Evolutionary conservation across 2,888 invertebrate species (phyloP).

Genomic region (Oasisia sp.): DNA sequence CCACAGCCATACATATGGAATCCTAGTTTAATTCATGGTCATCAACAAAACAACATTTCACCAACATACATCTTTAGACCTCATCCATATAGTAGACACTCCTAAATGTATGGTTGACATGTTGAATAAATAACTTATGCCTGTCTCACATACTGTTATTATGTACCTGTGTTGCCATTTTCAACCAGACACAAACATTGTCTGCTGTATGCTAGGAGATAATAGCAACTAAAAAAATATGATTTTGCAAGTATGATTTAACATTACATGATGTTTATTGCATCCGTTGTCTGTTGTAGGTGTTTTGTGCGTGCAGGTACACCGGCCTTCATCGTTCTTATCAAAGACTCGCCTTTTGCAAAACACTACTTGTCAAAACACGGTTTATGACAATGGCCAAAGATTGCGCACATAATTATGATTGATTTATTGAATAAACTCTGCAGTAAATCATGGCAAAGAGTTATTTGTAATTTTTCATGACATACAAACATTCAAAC

Average conservation of each 20-base stretch:
- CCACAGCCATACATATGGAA: too few relatives aligned
- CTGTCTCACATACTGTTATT: too few relatives aligned
- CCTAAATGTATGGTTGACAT: too few relatives aligned
- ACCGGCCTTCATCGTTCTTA: conserved; percentile 35
- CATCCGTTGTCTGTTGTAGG: conserved; percentile 24
- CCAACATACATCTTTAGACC: too few relatives aligned
- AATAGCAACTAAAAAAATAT: background rate
- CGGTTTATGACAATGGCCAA: background rate
- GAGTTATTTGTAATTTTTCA: background rate
- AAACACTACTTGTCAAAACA: conserved; percentile 30
- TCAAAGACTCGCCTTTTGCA: conserved; percentile 30
- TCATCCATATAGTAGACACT: too few relatives aligned
- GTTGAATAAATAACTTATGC: too few relatives aligned
- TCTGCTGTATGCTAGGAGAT: background rate
- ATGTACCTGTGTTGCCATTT: background rate
- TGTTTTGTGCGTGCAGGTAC: conserved; percentile 35
- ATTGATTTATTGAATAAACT: background rate
- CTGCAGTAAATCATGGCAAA: background rate
- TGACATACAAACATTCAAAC: background rate
- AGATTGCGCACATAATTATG: background rate
- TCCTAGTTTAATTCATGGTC: too few relatives aligned
- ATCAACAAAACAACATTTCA: too few relatives aligned
- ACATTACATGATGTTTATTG: background rate
- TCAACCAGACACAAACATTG: background rate
- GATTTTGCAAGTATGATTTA: background rate